These are phyloP conservation scores for Microcebus griseorufus DNA, from an alignment of 2,113 vertebrate species.

Conservation along the genomic window DNA sequence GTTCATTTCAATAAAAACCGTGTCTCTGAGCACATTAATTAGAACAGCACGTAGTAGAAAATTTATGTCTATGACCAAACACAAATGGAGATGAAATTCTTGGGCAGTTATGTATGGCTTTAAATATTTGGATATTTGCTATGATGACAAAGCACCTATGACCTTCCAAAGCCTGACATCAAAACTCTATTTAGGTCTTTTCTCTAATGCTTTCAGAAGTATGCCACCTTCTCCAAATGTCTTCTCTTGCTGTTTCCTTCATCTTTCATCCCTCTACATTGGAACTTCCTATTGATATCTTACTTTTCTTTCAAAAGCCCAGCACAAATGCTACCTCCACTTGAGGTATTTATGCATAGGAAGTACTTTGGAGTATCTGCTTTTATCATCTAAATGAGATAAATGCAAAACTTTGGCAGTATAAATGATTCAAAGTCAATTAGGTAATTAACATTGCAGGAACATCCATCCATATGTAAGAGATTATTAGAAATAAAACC, in stretches of 20 bases:
- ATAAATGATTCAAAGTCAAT: background rate
- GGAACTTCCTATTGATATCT: background rate
- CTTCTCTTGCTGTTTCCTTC: background rate
- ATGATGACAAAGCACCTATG: background rate
- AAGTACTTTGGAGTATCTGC: background rate
- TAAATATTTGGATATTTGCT: background rate
- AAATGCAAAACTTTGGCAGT: background rate
- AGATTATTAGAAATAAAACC: background rate
- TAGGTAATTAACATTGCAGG: background rate
- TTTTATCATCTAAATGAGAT: background rate
- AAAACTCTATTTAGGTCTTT: background rate
- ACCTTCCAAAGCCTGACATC: background rate
- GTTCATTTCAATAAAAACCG: background rate
- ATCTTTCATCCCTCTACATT: background rate
- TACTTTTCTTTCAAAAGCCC: background rate
- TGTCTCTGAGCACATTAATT: background rate
- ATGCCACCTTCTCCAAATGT: background rate
- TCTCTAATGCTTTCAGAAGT: background rate
- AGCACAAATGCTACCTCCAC: background rate
- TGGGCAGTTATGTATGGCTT: background rate
- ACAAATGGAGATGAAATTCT: background rate
- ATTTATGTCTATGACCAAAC: background rate
- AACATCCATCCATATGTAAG: background rate
- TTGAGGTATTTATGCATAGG: background rate
- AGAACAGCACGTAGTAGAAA: background rate